A percentile compares a stretch with the other conserved stretches of the same genome.
Conservation (phyloP, 1,140 invertebrate genomes). For the Orchesella cincta region DNA sequence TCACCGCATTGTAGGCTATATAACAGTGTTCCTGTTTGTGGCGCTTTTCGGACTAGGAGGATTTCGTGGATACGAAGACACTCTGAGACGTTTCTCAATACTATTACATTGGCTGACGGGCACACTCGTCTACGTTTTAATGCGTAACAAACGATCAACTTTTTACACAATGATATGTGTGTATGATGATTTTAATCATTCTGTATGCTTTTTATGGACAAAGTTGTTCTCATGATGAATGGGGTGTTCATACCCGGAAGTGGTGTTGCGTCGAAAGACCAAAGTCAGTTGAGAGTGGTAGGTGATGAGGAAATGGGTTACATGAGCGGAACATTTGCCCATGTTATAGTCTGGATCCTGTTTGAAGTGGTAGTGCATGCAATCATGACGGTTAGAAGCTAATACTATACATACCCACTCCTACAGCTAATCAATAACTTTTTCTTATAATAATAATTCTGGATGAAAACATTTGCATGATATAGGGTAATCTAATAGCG, state of each 20-base stretch:
- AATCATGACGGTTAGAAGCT: background rate
- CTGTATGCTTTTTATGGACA: no score
- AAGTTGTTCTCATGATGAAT: background rate
- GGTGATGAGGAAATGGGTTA: background rate
- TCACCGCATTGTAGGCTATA: background rate
- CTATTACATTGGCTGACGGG: background rate
- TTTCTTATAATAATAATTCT: background rate
- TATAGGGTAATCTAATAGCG: background rate
- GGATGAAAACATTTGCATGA: background rate
- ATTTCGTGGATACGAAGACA: background rate
- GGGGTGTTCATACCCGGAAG: constrained; percentile 12
- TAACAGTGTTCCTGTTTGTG: background rate
- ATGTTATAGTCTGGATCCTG: background rate
- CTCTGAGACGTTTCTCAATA: background rate
- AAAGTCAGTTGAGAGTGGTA: background rate
- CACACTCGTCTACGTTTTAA: background rate
- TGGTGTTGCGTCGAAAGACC: background rate
- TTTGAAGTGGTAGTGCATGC: background rate
- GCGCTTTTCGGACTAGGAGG: background rate
- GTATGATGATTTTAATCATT: background rate
- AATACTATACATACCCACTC: no score
- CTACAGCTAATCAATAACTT: background rate
- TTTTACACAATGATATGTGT: background rate
- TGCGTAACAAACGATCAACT: background rate
- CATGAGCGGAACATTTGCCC: background rate